phyloP scores from a whole-genome alignment of 1,140 invertebrate genomes.

The Hycleus cichorii region DNA sequence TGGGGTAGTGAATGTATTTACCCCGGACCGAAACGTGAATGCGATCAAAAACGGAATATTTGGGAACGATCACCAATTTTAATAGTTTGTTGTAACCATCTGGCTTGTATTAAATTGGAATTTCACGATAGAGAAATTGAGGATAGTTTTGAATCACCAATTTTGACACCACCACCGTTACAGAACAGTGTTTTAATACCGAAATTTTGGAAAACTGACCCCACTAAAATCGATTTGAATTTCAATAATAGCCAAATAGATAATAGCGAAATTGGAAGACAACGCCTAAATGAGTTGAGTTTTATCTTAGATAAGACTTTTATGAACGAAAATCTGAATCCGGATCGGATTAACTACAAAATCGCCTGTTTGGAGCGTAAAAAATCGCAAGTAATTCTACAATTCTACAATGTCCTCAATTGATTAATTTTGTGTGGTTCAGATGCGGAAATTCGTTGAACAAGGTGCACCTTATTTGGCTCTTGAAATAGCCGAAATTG shows the following conservation, averaged over 20 bases:
- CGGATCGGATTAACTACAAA: slow-evolving; percentile 32
- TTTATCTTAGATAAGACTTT: slow-evolving; percentile 30
- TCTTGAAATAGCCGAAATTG: slow-evolving; percentile 36
- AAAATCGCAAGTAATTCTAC: slow-evolving; percentile 28
- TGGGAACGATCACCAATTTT: slow-evolving; percentile 39
- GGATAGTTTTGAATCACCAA: slow-evolving; percentile 17
- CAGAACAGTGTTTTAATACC: slow-evolving; percentile 40
- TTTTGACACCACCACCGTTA: slow-evolving; percentile 36
- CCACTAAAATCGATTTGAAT: not conserved
- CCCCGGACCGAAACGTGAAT: slow-evolving; percentile 41
- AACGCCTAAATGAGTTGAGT: slow-evolving; percentile 15
- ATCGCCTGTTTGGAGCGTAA: slow-evolving; percentile 33
- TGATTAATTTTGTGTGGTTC: slow-evolving; percentile 10
- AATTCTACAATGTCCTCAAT: not conserved
- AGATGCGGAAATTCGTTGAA: slow-evolving; percentile 40
- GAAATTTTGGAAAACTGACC: slow-evolving; percentile 22
- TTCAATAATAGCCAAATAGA: not conserved
- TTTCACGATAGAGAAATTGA: slow-evolving; percentile 24
- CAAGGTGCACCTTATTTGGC: slow-evolving; percentile 45
- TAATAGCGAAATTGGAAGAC: slow-evolving; percentile 14
- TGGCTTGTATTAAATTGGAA: slow-evolving; percentile 30
- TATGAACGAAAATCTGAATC: slow-evolving; percentile 12
- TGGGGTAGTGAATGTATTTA: slow-evolving; percentile 46
- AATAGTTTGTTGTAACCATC: slow-evolving; percentile 42
- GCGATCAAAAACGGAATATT: not conserved